Evolutionary conservation across 2,797 vertebrate species (phyloP).

Genomic region (Pyrocephalus nanus): DNA sequence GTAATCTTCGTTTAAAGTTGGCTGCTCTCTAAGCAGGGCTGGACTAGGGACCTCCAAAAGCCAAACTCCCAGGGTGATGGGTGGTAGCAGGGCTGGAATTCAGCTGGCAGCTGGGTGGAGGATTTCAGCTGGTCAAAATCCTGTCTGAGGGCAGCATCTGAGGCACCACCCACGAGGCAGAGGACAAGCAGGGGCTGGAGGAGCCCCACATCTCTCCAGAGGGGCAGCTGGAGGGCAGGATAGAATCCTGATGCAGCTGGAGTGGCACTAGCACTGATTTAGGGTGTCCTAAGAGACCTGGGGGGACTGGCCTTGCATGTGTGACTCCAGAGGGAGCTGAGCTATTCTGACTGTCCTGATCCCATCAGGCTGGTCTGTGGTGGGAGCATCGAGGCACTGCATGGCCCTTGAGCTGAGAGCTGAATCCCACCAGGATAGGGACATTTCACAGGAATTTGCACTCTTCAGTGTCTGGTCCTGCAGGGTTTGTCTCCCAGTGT

Average conservation of each 20-base stretch:
- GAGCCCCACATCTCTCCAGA: background rate
- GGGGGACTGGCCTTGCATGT: rapidly evolving
- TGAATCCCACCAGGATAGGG: background rate
- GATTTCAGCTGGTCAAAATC: background rate
- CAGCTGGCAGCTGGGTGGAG: background rate
- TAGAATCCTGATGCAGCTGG: background rate
- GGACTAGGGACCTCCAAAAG: background rate
- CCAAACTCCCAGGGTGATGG: background rate
- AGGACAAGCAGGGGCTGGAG: background rate
- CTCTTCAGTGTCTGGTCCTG: background rate
- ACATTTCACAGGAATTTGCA: background rate
- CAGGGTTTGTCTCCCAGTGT: background rate
- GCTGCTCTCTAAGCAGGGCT: background rate
- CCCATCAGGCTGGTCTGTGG: rapidly evolving
- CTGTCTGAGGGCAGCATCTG: background rate
- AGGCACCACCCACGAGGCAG: background rate
- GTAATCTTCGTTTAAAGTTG: rapidly evolving
- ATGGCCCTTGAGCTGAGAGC: background rate
- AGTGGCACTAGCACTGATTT: background rate
- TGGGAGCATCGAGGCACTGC: background rate
- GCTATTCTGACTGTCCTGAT: background rate
- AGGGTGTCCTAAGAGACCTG: background rate
- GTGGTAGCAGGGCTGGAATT: background rate
- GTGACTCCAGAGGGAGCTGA: background rate
- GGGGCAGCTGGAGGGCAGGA: background rate